A percentile compares a stretch with the other conserved stretches of the same genome.
Evolutionary conservation across 2,888 invertebrate species (phyloP).

Genomic region (Danaus chrysippus): DNA sequence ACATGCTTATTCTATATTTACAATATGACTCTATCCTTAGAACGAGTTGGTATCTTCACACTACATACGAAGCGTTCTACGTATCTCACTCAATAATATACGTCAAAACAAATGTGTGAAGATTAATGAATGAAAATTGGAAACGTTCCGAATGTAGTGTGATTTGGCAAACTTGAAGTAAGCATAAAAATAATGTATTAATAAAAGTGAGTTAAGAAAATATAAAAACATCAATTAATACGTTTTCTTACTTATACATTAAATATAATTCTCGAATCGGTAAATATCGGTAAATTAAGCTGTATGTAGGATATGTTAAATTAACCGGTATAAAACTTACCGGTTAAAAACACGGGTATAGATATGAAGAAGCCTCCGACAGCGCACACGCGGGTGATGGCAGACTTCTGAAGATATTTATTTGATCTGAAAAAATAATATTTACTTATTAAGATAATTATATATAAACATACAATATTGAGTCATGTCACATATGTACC

Average conservation of each 20-base stretch:
- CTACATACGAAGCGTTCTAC: too few species aligned
- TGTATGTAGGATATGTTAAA: not conserved
- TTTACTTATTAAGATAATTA: slow-evolving; percentile 8
- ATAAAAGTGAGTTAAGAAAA: too few species aligned
- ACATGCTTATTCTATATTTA: not conserved
- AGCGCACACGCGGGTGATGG: slow-evolving; percentile 93
- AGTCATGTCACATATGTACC: not conserved
- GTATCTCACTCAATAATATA: too few species aligned
- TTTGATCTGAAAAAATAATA: slow-evolving; percentile 84
- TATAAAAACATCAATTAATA: too few species aligned
- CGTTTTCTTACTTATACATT: too few species aligned
- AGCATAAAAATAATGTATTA: too few species aligned
- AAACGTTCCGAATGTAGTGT: too few species aligned
- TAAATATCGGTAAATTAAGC: not conserved
- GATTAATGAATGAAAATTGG: too few species aligned
- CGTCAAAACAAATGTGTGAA: too few species aligned
- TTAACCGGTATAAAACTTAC: slow-evolving; percentile 64
- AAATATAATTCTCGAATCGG: not conserved
- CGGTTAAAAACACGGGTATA: slow-evolving; percentile 95
- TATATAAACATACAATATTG: not conserved
- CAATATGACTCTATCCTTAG: too few species aligned
- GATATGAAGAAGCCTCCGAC: slow-evolving; percentile 96
- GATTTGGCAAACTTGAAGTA: too few species aligned
- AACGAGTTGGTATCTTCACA: too few species aligned
- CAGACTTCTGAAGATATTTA: slow-evolving; percentile 95